Conservation (phyloP, 2,797 vertebrate genomes). For the Xenopus petersii region DNA sequence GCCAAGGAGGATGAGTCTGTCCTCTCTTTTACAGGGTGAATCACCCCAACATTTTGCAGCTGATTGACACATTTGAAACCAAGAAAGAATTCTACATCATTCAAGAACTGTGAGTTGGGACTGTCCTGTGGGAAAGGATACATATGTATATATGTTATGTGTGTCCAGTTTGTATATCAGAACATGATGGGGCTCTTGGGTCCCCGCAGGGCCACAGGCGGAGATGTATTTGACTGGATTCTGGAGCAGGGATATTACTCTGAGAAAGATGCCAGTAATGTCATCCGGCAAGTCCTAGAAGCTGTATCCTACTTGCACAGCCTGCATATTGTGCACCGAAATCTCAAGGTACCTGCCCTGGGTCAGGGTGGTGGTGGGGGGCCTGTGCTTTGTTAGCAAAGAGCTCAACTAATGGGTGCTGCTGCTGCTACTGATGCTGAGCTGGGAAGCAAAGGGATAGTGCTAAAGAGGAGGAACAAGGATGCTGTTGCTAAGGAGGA, state of each 20-base stretch:
- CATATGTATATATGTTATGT: not conserved
- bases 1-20: too few relatives aligned
- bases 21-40: constrained; percentile 69
- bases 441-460: too few relatives aligned
- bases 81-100: constrained; percentile 84
- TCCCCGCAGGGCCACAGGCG: constrained; percentile 75
- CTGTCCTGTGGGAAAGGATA: not conserved
- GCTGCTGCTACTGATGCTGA: too few relatives aligned
- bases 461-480: too few relatives aligned
- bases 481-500: too few relatives aligned
- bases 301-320: constrained; percentile 82
- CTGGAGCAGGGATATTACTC: constrained; percentile 84
- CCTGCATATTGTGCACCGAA: constrained; percentile 82
- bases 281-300: constrained; percentile 80
- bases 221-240: constrained; percentile 86
- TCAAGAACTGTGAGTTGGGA: constrained; percentile 78
- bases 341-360: constrained; percentile 71
- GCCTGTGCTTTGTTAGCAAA: too few relatives aligned
- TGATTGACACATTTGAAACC: constrained; percentile 84
- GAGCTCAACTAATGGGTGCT: too few relatives aligned
- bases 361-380: too few relatives aligned
- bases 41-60: constrained; percentile 82
- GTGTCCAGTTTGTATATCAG: too few relatives aligned
- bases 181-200: not conserved
- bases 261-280: constrained; percentile 80